Evolutionary conservation across 2,888 invertebrate genomes (phyloP).

Genomic region (Carabus problematicus): DNA sequence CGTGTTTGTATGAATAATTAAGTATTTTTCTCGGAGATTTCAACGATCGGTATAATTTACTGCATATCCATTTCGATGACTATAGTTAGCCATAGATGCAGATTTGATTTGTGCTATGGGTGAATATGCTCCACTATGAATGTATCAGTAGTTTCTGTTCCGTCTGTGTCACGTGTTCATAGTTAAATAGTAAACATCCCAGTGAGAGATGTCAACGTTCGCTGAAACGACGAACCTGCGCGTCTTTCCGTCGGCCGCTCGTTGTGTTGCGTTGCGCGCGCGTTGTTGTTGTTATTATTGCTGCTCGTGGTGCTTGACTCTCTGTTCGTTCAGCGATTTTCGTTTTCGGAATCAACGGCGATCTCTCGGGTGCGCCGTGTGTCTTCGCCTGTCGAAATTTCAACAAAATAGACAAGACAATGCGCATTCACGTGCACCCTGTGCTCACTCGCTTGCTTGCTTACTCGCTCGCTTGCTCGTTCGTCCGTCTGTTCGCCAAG

Average conservation of each 20-base stretch:
- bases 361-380: conserved; percentile 4
- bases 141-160: too few relatives aligned
- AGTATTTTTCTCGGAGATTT: too few relatives aligned
- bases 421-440: conserved; percentile 14
- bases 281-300: background rate
- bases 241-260: background rate
- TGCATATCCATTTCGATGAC: too few relatives aligned
- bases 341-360: conserved; percentile 2
- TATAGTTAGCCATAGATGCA: too few relatives aligned
- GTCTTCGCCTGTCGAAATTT: conserved; percentile 14
- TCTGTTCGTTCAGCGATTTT: background rate
- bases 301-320: background rate
- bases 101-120: too few relatives aligned
- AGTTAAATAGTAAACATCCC: conserved; percentile 18
- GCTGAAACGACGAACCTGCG: conserved; percentile 3
- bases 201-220: conserved; percentile 18
- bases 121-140: too few relatives aligned
- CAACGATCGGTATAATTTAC: too few relatives aligned
- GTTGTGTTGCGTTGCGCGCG: background rate
- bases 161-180: background rate
- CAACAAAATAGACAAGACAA: conserved; percentile 25
- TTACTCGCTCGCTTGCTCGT: background rate
- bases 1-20: too few relatives aligned
- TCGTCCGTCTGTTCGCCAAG: conserved; percentile 4
- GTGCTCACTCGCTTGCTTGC: background rate